Percentiles rank a stretch among this genome's conserved stretches.
Evolutionary conservation across 2,888 invertebrate species (phyloP).

Genomic region (Tenthredo distinguenda): DNA sequence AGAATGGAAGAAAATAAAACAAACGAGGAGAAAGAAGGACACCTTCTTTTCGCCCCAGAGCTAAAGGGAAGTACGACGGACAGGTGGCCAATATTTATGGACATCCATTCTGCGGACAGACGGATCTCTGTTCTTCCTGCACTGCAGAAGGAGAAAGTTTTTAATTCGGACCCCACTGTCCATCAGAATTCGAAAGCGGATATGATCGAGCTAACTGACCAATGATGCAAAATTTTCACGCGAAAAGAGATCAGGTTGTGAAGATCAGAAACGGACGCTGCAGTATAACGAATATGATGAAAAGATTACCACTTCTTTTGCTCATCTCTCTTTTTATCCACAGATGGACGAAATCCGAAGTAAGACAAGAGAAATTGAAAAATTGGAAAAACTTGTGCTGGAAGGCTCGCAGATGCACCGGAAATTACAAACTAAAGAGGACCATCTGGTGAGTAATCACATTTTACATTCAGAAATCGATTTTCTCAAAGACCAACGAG

Average conservation of each 20-base stretch:
- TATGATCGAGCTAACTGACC: slow-evolving; percentile 1
- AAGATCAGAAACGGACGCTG: background rate
- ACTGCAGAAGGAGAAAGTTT: slow-evolving; percentile 31
- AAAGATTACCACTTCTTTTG: background rate
- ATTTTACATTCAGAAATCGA: background rate
- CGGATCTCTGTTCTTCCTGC: background rate
- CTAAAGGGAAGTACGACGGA: background rate
- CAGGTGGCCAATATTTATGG: slow-evolving; percentile 19
- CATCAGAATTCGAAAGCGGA: slow-evolving; percentile 43
- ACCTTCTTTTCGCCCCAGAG: slow-evolving; percentile 7
- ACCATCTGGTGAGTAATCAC: slow-evolving; percentile 63
- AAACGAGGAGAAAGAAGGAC: background rate
- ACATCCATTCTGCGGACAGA: background rate
- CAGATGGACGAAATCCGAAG: slow-evolving; percentile 71
- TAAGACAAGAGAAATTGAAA: slow-evolving; percentile 69
- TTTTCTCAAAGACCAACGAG: background rate
- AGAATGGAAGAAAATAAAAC: background rate
- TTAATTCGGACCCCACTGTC: slow-evolving; percentile 14
- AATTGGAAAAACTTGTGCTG: slow-evolving; percentile 66
- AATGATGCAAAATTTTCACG: background rate
- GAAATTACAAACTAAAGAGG: slow-evolving; percentile 63
- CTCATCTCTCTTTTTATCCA: background rate
- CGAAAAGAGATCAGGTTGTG: background rate
- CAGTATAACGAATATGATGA: background rate
- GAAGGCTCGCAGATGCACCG: slow-evolving; percentile 59